phyloP scores from a whole-genome alignment of 2,113 vertebrate genomes.

The Progne subis region DNA sequence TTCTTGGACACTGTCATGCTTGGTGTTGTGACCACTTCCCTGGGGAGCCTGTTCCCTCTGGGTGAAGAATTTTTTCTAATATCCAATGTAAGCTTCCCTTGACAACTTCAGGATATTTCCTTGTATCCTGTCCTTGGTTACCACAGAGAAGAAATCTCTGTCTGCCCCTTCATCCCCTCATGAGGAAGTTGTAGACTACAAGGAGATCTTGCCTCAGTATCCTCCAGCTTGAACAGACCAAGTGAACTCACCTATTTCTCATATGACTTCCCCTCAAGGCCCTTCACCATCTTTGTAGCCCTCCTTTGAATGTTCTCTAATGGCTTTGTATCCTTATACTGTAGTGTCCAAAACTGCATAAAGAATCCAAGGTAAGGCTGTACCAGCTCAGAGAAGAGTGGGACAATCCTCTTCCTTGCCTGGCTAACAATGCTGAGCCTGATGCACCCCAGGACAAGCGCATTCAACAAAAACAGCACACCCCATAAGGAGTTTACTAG shows the following conservation, averaged over 20 bases:
- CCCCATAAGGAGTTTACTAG: not conserved
- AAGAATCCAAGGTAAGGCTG: fast-evolving
- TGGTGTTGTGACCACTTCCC: not conserved
- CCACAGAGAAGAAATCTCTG: not conserved
- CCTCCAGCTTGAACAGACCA: not conserved
- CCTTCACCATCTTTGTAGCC: not conserved
- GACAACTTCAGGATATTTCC: not conserved
- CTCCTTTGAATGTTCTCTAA: not conserved
- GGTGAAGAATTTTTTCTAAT: not conserved
- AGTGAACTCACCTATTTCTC: not conserved
- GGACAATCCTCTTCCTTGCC: not conserved
- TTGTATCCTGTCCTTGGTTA: not conserved
- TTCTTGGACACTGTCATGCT: not conserved
- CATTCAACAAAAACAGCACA: no score
- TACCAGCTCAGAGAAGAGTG: not conserved
- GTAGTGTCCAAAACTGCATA: not conserved
- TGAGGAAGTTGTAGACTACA: not conserved
- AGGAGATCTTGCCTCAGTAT: not conserved
- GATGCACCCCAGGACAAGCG: not conserved
- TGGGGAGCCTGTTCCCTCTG: not conserved
- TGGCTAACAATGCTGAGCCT: fast-evolving
- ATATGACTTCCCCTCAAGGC: fast-evolving
- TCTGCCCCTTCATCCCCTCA: not conserved
- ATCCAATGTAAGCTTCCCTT: not conserved
- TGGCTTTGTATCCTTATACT: not conserved